phyloP scores from a whole-genome alignment of 1,140 invertebrate genomes.

The Lordiphosa collinella region DNA sequence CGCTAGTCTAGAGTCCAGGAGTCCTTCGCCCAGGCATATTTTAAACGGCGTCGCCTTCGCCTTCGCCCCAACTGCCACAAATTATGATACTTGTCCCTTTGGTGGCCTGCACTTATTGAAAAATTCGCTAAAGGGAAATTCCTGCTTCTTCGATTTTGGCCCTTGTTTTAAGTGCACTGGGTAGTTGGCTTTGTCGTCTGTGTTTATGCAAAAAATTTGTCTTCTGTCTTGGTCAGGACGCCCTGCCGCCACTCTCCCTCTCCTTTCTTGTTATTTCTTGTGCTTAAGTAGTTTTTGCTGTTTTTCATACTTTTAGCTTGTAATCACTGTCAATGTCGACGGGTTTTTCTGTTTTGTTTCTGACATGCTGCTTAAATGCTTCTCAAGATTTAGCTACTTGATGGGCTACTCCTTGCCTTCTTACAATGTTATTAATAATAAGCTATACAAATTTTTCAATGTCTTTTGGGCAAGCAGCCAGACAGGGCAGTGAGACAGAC shows the following conservation, averaged over 20 bases:
- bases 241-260: no score
- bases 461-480: slow-evolving; percentile 33
- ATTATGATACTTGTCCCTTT: slow-evolving; percentile 60
- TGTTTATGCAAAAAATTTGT: slow-evolving; percentile 78
- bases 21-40: slow-evolving; percentile 56
- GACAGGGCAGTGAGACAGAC: slow-evolving; percentile 3
- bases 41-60: slow-evolving; percentile 61
- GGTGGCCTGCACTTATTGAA: slow-evolving; percentile 65
- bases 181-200: slow-evolving; percentile 75
- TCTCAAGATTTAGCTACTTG: slow-evolving; percentile 76
- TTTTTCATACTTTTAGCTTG: slow-evolving; percentile 78
- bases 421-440: slow-evolving; percentile 79
- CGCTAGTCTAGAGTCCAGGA: slow-evolving; percentile 23
- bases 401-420: slow-evolving; percentile 52
- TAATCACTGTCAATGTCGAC: slow-evolving; percentile 78
- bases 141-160: slow-evolving; percentile 54
- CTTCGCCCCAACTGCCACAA: slow-evolving; percentile 19
- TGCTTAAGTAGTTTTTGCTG: slow-evolving; percentile 76
- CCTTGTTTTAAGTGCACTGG: slow-evolving; percentile 73
- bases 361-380: slow-evolving; percentile 77
- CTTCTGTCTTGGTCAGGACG: slow-evolving; percentile 31
- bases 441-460: slow-evolving; percentile 78
- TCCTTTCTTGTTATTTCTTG: slow-evolving; percentile 64
- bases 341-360: slow-evolving; percentile 53
- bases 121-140: slow-evolving; percentile 52